phyloP scores from a whole-genome alignment of 2,113 vertebrate species.

The Cynocephalus volans region DNA sequence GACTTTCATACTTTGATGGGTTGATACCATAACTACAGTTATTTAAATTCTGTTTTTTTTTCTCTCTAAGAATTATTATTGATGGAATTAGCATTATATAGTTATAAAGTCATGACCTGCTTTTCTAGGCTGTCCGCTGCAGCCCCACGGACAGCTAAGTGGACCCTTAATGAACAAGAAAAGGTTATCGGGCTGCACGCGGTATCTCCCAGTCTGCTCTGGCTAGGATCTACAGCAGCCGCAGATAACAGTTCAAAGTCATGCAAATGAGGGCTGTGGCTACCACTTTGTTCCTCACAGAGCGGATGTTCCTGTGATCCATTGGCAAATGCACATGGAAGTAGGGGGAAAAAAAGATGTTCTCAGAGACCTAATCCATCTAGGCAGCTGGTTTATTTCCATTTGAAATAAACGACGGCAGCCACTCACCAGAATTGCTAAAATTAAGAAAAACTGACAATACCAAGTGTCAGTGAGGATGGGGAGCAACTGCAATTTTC shows the following conservation, averaged over 20 bases:
- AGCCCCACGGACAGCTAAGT: conserved; percentile 78
- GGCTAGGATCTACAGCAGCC: conserved; percentile 66
- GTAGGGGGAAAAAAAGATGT: background rate
- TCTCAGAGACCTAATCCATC: background rate
- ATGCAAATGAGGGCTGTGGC: conserved; percentile 46
- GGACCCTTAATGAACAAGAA: conserved; percentile 83
- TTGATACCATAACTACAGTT: background rate
- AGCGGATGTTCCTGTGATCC: background rate
- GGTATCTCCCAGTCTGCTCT: conserved; percentile 74
- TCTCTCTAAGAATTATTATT: conserved; percentile 68
- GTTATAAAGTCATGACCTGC: conserved; percentile 72
- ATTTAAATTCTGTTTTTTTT: conserved; percentile 55
- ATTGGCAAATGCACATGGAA: background rate
- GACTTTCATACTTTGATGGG: background rate
- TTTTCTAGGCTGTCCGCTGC: conserved; percentile 76
- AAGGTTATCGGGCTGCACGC: conserved; percentile 82
- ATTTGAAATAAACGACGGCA: background rate
- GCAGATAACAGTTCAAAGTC: conserved; percentile 85
- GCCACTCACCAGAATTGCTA: conserved; percentile 7
- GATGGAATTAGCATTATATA: conserved; percentile 77
- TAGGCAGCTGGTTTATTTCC: conserved; percentile 50
- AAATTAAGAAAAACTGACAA: conserved; percentile 63
- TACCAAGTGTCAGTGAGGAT: background rate
- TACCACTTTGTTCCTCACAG: background rate
- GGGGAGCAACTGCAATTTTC: conserved; percentile 3